These are phyloP conservation scores for Sclerurus mexicanus DNA, from an alignment of 2,113 vertebrate species.

Conservation along the genomic window DNA sequence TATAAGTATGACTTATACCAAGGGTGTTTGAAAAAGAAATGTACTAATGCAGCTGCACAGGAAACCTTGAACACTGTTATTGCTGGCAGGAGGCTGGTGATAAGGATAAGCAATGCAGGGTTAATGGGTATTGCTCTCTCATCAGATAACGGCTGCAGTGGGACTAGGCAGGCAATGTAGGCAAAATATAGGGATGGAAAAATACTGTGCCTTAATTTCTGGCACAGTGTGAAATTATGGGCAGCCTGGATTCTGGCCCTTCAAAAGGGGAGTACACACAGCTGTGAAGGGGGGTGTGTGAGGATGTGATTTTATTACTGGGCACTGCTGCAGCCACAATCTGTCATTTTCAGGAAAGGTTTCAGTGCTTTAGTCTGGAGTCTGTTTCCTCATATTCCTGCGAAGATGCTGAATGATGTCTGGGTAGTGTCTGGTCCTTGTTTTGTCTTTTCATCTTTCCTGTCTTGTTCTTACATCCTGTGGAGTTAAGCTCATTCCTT, in stretches of 20 bases:
- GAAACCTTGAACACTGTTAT: background rate
- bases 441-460: background rate
- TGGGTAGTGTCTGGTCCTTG: background rate
- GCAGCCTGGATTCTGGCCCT: background rate
- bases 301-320: background rate
- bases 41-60: background rate
- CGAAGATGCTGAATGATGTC: background rate
- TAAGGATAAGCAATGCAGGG: background rate
- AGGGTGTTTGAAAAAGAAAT: background rate
- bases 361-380: background rate
- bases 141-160: background rate
- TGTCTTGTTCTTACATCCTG: background rate
- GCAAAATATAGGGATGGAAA: background rate
- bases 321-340: background rate
- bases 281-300: background rate
- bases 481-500: background rate
- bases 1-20: background rate
- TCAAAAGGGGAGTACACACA: fast-evolving
- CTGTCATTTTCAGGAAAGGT: background rate
- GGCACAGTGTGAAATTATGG: background rate
- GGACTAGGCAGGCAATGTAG: background rate
- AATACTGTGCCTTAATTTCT: background rate
- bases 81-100: background rate
- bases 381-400: background rate
- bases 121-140: background rate